These are phyloP conservation scores for Vanessa cardui DNA, from an alignment of 2,888 invertebrate genomes.

Conservation along the genomic window DNA sequence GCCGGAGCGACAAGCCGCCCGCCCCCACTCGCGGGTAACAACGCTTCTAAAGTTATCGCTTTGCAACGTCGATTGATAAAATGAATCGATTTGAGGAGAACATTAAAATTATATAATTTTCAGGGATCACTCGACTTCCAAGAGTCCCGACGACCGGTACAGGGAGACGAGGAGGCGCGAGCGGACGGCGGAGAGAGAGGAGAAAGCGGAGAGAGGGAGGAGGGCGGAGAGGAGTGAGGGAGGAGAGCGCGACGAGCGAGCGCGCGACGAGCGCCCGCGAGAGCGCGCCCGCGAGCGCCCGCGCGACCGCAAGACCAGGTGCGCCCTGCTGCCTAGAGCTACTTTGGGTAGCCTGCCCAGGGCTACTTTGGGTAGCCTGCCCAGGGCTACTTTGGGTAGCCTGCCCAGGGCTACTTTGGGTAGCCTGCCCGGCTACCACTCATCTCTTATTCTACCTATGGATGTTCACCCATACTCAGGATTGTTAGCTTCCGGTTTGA, in stretches of 20 bases:
- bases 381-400: no score
- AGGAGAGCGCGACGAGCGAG: slow-evolving; percentile 34
- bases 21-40: slow-evolving; percentile 32
- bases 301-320: slow-evolving; percentile 62
- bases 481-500: no score
- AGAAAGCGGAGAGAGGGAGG: slow-evolving; percentile 35
- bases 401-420: no score
- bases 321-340: no score
- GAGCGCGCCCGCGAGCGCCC: slow-evolving; percentile 36
- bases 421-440: no score
- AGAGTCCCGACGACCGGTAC: slow-evolving; percentile 59
- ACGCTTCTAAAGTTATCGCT: not conserved
- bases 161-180: slow-evolving; percentile 48
- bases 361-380: no score
- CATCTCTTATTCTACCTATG: no score
- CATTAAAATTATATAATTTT: not conserved
- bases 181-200: slow-evolving; percentile 25
- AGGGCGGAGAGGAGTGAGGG: slow-evolving; percentile 33
- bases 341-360: no score
- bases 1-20: slow-evolving; percentile 54
- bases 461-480: no score
- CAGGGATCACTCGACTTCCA: slow-evolving; percentile 54
- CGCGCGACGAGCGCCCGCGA: slow-evolving; percentile 6
- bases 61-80: no score
- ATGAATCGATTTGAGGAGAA: no score